Percentiles rank a stretch among this genome's conserved stretches.
phyloP scores from a whole-genome alignment of 1,140 invertebrate species.

The Microplitis demolitor region DNA sequence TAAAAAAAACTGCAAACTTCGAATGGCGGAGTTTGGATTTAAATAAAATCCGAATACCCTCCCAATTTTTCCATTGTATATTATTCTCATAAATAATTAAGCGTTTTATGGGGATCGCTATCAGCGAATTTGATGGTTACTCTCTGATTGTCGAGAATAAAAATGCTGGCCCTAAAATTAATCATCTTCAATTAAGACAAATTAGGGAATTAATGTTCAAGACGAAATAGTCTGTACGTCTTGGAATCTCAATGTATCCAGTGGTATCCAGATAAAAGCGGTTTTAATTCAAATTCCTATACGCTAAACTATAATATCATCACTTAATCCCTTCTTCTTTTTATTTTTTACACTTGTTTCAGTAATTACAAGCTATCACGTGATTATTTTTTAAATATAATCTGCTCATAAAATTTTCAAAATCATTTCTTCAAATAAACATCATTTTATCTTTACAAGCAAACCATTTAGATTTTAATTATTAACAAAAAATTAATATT shows the following conservation, averaged over 20 bases:
- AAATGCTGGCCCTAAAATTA: slow-evolving; percentile 31
- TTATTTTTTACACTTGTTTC: neutral
- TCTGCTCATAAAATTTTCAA: too few relatives aligned
- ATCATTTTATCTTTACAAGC: too few relatives aligned
- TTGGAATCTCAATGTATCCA: slow-evolving; percentile 39
- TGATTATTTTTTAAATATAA: too few relatives aligned
- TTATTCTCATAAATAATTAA: too few relatives aligned
- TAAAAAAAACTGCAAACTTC: too few relatives aligned
- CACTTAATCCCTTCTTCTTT: neutral
- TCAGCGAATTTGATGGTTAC: neutral
- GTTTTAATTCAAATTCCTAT: slow-evolving; percentile 46
- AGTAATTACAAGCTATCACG: neutral
- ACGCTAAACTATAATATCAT: neutral
- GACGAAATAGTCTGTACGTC: slow-evolving; percentile 7
- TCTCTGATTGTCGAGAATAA: slow-evolving; percentile 5
- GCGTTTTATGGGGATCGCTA: too few relatives aligned
- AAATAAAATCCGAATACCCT: too few relatives aligned
- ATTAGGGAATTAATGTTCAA: slow-evolving; percentile 37
- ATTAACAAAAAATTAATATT: neutral
- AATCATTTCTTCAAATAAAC: too few relatives aligned
- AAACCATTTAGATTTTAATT: too few relatives aligned
- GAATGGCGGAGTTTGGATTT: too few relatives aligned
- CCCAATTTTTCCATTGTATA: too few relatives aligned
- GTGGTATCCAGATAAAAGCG: slow-evolving; percentile 45
- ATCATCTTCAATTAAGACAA: slow-evolving; percentile 24